Evolutionary conservation across 2,797 vertebrate species (phyloP).

Genomic region (Sebastes cheni): DNA sequence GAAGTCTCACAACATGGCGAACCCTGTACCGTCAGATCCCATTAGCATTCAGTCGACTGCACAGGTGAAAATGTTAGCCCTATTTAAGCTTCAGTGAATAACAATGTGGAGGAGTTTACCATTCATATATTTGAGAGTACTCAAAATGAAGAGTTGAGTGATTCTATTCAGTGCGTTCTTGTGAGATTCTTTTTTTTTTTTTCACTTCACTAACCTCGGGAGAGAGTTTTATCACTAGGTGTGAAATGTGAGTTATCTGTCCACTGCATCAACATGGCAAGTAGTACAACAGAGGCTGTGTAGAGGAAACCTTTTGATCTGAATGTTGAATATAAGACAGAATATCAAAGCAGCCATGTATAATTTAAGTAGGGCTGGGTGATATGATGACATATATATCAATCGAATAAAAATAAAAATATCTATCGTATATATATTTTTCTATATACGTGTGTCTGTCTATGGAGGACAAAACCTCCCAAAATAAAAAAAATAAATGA

Average conservation of each 20-base stretch:
- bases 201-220: not conserved
- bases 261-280: constrained; percentile 9
- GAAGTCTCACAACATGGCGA: constrained; percentile 16
- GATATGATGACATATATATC: too few species aligned
- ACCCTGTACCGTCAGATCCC: constrained; percentile 31
- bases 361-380: not conserved
- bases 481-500: too few species aligned
- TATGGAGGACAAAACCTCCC: too few species aligned
- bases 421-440: too few species aligned
- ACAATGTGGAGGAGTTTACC: not conserved
- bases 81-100: constrained; percentile 19
- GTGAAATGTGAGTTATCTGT: constrained; percentile 19
- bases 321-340: not conserved
- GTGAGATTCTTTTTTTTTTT: not conserved
- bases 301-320: constrained; percentile 15
- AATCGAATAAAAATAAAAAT: too few species aligned
- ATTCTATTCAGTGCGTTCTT: constrained; percentile 10
- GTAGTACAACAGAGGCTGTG: not conserved
- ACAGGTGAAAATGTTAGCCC: constrained; percentile 34
- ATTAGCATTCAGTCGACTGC: constrained; percentile 31
- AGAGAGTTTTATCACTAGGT: not conserved
- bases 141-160: constrained; percentile 26
- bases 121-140: constrained; percentile 36
- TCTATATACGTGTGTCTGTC: too few species aligned
- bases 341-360: not conserved